Base-by-base conservation (phyloP, 2,797 vertebrate species). In the Staurois parvus region DNA sequence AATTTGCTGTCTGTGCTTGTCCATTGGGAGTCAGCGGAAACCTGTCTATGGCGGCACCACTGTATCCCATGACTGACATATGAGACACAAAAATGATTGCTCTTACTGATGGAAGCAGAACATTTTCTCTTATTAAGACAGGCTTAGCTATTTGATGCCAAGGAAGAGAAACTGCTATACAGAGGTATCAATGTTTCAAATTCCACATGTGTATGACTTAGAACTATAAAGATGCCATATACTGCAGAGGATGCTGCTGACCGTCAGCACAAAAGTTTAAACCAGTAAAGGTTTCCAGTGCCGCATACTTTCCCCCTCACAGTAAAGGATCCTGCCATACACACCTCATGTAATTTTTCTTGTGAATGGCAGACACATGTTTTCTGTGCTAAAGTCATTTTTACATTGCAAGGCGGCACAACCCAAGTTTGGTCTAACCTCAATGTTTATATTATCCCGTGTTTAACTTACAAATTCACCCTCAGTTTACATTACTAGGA, bases 401-500 rank as follows among this genome's bases (percentile, higher is more conserved):
- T 69, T 80, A 7, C 29, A 29, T 52, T 48, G 30, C 5, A 81
- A 45, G 67, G 79, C 40, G 69, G 88, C 89, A 87, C 89, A 83
- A 90, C 91, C 52, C 62, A 29, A 56, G 85, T 42, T 59, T 89
- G 90, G 86, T 91, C 48, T 82, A 82, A 62, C 80, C 48, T 72
- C 52, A 64, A 52, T 76, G 28, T 83, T 76, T 84, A 84, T 84
- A 52, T 64, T 15, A 30, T 48, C 72, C 76, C 34, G 29, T 73
- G 40, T 84, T 84, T 78, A 72, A 84, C 69, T 67, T 45, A 84
- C 67, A 79, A 73, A 73, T 84, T 73, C 37, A 66, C 59, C 68
- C 29, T 30, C 42, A 66, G 76, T 72, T 79, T 85, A 79, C 56
- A 37, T 84, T 72, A 72, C 56, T 30, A 21, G 37, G 70, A 79